Evolutionary conservation across 1,140 invertebrate genomes (phyloP), one percentile per base, ranked within the genome.

Genomic region (Heliconius nattereri): DNA sequence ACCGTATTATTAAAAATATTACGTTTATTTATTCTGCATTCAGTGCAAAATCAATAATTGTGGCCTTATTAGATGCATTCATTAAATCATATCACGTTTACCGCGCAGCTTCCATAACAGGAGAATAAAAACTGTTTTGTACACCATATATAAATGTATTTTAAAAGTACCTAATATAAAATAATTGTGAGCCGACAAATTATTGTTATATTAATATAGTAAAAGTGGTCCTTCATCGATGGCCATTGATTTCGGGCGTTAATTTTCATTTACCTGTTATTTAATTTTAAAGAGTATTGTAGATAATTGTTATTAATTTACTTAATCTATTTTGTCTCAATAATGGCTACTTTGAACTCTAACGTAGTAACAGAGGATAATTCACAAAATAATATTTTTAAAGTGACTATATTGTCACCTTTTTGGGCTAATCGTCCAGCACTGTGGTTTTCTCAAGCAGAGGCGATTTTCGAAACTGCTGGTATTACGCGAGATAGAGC

Each of bases 321-420:
- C 3, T 9, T 23, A 26, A 23, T 60, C n/a, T 11, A 11, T 23
- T 60, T 60, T 23, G 0, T 23, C 54, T 60, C n/a, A 23, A 60
- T 60, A n/a, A 60, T 60, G 54, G 54, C 54, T 60, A 60, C 54
- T 23, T 60, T 60, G 54, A 60, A 60, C n/a, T 26, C 54, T 60
- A 60, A 60, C n/a, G 54, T 52, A 16, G 54, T 60, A 2, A 9
- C 23, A n/a, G 54, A 60, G 3, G n/a, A 2, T n/a, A n/a, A 60
- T 23, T 23, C 54, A 23, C 54, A n/a, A 23, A 60, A 23, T 60
- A 60, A 60, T 60, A 60, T 60, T 23, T 60, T 60, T 60, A 60
- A 60, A 60, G 54, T 60, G 54, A 60, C 54, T 60, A 60, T 60
- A 13, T 3, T 60, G 2, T n/a, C 54, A 23, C 54, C 54, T 23